A percentile compares a stretch with the other conserved stretches of the same genome.
Conservation (phyloP, 1,140 invertebrate species). For the Monomorium pharaonis region DNA sequence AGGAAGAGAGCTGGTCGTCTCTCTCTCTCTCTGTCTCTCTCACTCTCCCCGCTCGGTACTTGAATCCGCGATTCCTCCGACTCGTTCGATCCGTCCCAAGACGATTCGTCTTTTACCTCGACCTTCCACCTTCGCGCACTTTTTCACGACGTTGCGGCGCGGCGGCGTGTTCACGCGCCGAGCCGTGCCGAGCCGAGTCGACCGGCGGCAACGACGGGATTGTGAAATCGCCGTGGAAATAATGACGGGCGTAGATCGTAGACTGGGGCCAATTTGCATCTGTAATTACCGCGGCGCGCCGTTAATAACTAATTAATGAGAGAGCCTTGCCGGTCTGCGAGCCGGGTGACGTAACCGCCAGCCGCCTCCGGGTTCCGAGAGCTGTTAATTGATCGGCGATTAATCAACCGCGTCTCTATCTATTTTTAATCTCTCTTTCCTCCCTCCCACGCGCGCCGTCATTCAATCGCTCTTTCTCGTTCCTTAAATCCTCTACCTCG, state of each 20-base stretch:
- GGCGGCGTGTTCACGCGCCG: constrained; percentile 24
- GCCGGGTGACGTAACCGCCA: constrained; percentile 61
- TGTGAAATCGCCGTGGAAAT: constrained; percentile 66
- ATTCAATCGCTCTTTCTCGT: not conserved
- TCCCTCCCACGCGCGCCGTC: not conserved
- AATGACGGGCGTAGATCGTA: constrained; percentile 61
- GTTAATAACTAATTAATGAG: constrained; percentile 79
- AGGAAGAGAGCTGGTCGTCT: not conserved
- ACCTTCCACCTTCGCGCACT: constrained; percentile 64
- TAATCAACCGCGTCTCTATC: constrained; percentile 61
- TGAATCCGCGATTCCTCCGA: constrained; percentile 43
- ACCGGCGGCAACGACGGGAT: constrained; percentile 33
- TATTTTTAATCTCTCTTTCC: not conserved
- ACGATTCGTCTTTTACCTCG: constrained; percentile 63
- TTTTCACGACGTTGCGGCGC: constrained; percentile 48
- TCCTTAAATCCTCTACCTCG: not conserved
- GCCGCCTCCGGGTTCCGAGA: constrained; percentile 38
- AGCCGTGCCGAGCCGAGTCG: not conserved
- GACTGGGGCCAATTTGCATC: constrained; percentile 72
- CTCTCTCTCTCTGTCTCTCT: too few species aligned
- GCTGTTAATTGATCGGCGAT: constrained; percentile 73
- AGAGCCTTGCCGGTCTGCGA: constrained; percentile 46
- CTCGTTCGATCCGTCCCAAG: constrained; percentile 59
- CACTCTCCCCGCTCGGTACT: too few species aligned
- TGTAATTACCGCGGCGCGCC: constrained; percentile 72